Percentiles rank a stretch among this genome's conserved stretches.
Evolutionary conservation across 2,797 vertebrate species (phyloP).

Genomic region (Ptychobarbus kaznakovi): DNA sequence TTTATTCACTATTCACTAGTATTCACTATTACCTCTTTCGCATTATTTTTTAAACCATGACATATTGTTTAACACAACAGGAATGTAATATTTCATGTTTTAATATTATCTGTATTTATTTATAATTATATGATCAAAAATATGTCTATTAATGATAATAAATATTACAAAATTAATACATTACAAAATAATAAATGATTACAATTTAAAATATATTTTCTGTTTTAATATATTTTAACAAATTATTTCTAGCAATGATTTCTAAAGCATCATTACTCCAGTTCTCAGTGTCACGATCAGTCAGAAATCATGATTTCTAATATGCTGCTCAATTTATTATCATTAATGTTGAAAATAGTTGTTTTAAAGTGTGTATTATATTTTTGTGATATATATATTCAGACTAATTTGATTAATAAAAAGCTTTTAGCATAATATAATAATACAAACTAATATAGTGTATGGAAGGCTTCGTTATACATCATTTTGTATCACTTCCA

Average conservation of each 20-base stretch:
- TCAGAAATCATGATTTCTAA: not conserved
- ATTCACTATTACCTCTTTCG: not conserved
- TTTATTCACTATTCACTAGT: not conserved
- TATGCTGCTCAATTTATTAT: not conserved
- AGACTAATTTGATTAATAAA: not conserved
- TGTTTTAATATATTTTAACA: not conserved
- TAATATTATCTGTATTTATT: not conserved
- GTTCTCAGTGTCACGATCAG: not conserved
- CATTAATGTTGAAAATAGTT: not conserved
- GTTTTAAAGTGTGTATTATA: not conserved
- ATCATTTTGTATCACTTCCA: not conserved
- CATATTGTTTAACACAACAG: not conserved
- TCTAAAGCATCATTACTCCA: not conserved
- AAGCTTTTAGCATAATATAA: not conserved
- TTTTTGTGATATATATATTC: not conserved
- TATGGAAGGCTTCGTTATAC: not conserved
- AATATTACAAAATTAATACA: no score
- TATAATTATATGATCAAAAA: not conserved
- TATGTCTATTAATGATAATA: not conserved
- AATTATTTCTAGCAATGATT: not conserved
- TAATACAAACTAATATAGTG: no score
- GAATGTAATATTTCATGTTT: not conserved
- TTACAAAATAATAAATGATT: not conserved
- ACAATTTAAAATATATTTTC: not conserved
- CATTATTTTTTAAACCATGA: not conserved